A percentile compares a stretch with the other conserved stretches of the same genome.
These are phyloP conservation scores for Drosophila biarmipes DNA, from an alignment of 1,140 invertebrate genomes.

Conservation along the genomic window DNA sequence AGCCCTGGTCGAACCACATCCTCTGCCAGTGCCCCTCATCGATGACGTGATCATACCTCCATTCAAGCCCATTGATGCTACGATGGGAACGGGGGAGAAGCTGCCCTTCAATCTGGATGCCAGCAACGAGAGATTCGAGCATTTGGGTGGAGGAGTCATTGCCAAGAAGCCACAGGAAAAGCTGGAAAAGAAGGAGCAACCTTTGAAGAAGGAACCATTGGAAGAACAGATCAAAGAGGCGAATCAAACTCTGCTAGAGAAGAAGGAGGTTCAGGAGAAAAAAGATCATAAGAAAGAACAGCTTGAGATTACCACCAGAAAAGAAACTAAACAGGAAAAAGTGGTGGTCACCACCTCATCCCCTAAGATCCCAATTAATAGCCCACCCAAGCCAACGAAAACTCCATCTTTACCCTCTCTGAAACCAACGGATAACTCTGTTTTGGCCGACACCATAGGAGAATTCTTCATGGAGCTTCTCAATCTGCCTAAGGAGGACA, in stretches of 20 bases:
- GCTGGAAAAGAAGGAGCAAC: constrained; percentile 63
- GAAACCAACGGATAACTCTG: constrained; percentile 62
- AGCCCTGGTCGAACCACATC: constrained; percentile 79
- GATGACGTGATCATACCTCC: constrained; percentile 78
- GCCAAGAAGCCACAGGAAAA: constrained; percentile 73
- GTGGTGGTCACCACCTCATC: constrained; percentile 1
- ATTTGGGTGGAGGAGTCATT: constrained; percentile 80
- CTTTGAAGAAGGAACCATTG: constrained; percentile 53
- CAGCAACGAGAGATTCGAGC: constrained; percentile 73
- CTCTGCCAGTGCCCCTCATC: constrained; percentile 76
- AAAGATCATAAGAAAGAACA: neutral
- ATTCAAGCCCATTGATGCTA: constrained; percentile 70
- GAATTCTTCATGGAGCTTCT: constrained; percentile 82
- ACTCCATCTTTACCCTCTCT: constrained; percentile 2
- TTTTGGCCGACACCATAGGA: constrained; percentile 76
- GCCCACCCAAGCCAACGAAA: constrained; percentile 14
- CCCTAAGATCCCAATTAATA: constrained; percentile 6
- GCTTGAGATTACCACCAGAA: constrained; percentile 31
- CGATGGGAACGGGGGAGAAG: constrained; percentile 54
- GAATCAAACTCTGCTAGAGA: constrained; percentile 26
- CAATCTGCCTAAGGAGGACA: constrained; percentile 72
- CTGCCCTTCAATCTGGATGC: constrained; percentile 64
- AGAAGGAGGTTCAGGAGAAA: constrained; percentile 43
- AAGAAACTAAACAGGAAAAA: neutral
- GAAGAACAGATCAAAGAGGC: constrained; percentile 8